A percentile compares a stretch with the other conserved stretches of the same genome.
Conservation (phyloP, 92 coral and sea anemone genomes). For the Porites rus region DNA sequence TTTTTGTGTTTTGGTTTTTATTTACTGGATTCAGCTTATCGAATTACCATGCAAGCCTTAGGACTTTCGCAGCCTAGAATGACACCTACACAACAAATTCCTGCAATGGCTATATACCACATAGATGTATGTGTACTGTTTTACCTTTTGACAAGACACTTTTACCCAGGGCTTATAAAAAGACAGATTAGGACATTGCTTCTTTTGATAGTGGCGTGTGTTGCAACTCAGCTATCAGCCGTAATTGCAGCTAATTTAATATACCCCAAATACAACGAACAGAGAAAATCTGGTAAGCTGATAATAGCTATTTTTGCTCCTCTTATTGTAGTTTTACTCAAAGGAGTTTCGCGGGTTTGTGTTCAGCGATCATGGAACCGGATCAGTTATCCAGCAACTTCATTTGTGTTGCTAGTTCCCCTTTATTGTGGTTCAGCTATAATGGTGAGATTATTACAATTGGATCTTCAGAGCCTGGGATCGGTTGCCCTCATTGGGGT, state of each 20-base stretch:
- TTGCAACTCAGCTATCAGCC: not conserved
- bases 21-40: conserved; percentile 4
- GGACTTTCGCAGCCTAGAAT: conserved; percentile 1
- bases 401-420: not conserved
- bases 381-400: conserved; percentile 27
- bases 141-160: not conserved
- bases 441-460: not conserved
- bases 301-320: not conserved
- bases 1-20: not conserved
- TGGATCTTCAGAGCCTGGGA: conserved; percentile 10
- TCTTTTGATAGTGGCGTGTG: not conserved
- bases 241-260: not conserved
- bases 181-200: not conserved
- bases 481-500: not conserved
- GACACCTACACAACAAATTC: not conserved
- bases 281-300: not conserved
- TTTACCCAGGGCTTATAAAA: not conserved
- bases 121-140: not conserved
- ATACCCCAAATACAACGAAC: conserved; percentile 7
- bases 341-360: conserved; percentile 2
- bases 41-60: not conserved
- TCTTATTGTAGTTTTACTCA: not conserved
- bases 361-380: conserved; percentile 10
- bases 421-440: conserved; percentile 17
- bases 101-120: too few species aligned